Percentiles rank a stretch among this genome's conserved stretches.
phyloP scores from a whole-genome alignment of 35 echinoderm and acorn worm species.

The Ophioderma brevispina region DNA sequence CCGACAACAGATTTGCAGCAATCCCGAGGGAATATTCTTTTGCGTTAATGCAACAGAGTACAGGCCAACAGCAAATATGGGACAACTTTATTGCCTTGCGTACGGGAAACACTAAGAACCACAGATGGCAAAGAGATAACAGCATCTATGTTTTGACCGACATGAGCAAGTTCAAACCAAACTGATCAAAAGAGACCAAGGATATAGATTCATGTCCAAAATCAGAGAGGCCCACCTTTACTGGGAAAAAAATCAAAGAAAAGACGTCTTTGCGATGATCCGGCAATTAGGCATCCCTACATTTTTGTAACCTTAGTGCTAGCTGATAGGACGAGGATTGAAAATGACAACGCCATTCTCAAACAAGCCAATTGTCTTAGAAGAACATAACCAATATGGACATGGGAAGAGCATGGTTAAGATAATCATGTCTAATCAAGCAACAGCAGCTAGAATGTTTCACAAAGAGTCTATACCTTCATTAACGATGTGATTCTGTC shows the following conservation, averaged over 20 bases:
- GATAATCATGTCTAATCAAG: constrained; percentile 57
- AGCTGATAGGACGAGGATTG: background rate
- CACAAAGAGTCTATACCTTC: constrained; percentile 50
- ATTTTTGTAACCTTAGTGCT: constrained; percentile 43
- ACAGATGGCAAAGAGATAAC: constrained; percentile 10
- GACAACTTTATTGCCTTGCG: constrained; percentile 70
- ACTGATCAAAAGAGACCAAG: background rate
- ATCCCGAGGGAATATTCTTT: constrained; percentile 65
- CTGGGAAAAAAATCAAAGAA: constrained; percentile 47
- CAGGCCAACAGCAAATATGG: constrained; percentile 53
- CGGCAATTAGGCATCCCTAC: constrained; percentile 67
- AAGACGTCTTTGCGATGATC: constrained; percentile 73
- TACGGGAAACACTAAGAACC: constrained; percentile 19
- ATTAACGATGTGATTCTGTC: constrained; percentile 64
- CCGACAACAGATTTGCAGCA: constrained; percentile 61
- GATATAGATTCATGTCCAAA: constrained; percentile 37
- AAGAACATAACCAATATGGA: constrained; percentile 47
- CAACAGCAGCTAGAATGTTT: constrained; percentile 84
- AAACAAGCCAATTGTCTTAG: constrained; percentile 7
- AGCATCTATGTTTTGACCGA: constrained; percentile 32
- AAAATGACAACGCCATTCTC: background rate
- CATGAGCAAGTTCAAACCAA: background rate
- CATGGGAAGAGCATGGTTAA: constrained; percentile 28
- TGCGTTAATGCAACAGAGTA: constrained; percentile 43
- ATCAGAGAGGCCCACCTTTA: constrained; percentile 36